phyloP scores from a whole-genome alignment of 2,888 invertebrate species.

The Ormia ochracea region DNA sequence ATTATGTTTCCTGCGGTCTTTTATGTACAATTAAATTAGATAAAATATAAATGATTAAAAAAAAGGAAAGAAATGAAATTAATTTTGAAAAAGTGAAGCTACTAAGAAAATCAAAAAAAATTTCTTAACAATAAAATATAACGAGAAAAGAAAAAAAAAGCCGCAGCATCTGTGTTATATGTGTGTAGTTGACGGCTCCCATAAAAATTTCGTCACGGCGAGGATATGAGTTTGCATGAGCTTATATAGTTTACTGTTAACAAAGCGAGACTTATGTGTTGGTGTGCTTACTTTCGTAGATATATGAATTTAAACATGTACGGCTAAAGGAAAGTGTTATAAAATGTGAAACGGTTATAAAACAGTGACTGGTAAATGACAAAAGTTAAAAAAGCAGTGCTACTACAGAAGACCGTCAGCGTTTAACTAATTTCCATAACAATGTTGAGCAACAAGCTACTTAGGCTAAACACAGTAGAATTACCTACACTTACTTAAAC shows the following conservation, averaged over 20 bases:
- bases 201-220: slow-evolving; percentile 35
- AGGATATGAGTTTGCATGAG: background rate
- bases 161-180: slow-evolving; percentile 13
- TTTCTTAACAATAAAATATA: too few species aligned
- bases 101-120: too few species aligned
- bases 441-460: slow-evolving; percentile 57
- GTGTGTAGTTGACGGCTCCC: slow-evolving; percentile 28
- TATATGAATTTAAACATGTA: background rate
- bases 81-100: too few species aligned
- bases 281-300: background rate
- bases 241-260: slow-evolving; percentile 23
- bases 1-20: too few species aligned
- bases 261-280: background rate
- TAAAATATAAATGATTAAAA: too few species aligned
- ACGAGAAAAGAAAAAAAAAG: slow-evolving; percentile 27
- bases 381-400: background rate
- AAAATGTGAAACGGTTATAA: slow-evolving; percentile 29
- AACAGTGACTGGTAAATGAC: background rate
- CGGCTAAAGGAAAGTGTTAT: slow-evolving; percentile 13
- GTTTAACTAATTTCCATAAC: background rate
- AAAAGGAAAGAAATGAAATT: too few species aligned
- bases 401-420: background rate
- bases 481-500: slow-evolving; percentile 37
- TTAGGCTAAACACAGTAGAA: slow-evolving; percentile 50
- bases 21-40: too few species aligned